Conservation (phyloP, 2,113 vertebrate species). For the Suricata suricatta region DNA sequence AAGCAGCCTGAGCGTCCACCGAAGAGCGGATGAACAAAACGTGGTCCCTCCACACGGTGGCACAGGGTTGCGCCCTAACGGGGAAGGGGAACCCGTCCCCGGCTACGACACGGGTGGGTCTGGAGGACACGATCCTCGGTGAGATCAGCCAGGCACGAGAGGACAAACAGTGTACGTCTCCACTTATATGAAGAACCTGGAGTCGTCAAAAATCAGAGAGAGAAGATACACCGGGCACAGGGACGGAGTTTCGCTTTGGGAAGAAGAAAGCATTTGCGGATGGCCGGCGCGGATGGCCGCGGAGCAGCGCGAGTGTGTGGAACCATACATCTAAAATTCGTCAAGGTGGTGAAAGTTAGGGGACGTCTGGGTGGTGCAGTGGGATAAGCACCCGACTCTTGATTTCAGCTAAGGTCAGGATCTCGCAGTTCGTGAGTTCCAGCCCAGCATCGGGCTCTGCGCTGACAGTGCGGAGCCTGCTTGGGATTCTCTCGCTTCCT, state of each 20-base stretch:
- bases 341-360: no score
- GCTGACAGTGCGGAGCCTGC: no score
- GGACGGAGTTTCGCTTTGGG: no score
- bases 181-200: background rate
- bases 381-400: no score
- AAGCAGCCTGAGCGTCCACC: background rate
- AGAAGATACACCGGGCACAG: background rate
- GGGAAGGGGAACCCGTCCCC: accelerated
- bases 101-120: accelerated
- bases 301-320: no score
- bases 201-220: background rate
- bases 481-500: no score
- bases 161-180: accelerated
- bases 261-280: no score
- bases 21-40: background rate
- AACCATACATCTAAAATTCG: accelerated
- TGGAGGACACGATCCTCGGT: accelerated
- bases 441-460: no score
- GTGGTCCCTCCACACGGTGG: accelerated
- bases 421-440: no score
- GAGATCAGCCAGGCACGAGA: background rate
- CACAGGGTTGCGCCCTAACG: background rate
- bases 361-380: no score
- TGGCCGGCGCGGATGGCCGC: no score
- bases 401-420: no score